A percentile compares a stretch with the other conserved stretches of the same genome.
Conservation (phyloP, 2,113 vertebrate genomes). For the Bagarius yarrelli region DNA sequence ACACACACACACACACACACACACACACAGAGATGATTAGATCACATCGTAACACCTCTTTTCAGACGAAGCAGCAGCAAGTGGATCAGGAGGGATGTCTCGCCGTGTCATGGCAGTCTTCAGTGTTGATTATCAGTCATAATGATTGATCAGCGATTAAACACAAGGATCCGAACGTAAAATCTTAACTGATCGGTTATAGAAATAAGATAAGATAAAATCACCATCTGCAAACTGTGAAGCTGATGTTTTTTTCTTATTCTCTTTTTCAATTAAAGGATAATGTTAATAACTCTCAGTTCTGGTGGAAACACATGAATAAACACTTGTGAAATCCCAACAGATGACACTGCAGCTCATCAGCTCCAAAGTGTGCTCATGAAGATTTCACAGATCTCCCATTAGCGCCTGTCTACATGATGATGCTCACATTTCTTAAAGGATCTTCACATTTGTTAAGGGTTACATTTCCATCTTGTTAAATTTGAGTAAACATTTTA, state of each 20-base stretch:
- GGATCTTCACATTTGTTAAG: background rate
- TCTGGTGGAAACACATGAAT: background rate
- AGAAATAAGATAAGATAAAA: background rate
- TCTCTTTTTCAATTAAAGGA: background rate
- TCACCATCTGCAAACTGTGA: background rate
- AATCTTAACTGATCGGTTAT: background rate
- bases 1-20: background rate
- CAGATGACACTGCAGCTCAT: background rate
- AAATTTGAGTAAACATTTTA: background rate
- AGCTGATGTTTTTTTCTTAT: background rate
- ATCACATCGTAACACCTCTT: background rate
- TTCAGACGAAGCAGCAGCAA: background rate
- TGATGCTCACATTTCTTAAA: background rate
- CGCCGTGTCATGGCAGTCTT: background rate
- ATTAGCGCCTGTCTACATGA: background rate
- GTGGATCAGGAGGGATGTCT: background rate
- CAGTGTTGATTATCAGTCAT: background rate
- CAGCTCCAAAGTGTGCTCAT: background rate
- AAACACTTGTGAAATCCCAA: background rate
- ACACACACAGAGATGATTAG: background rate
- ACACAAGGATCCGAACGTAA: background rate
- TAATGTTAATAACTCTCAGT: background rate
- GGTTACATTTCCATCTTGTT: background rate
- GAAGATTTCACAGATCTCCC: background rate
- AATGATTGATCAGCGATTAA: background rate